Base-by-base conservation (phyloP, 2,113 vertebrate genomes). In the Origma solitaria region DNA sequence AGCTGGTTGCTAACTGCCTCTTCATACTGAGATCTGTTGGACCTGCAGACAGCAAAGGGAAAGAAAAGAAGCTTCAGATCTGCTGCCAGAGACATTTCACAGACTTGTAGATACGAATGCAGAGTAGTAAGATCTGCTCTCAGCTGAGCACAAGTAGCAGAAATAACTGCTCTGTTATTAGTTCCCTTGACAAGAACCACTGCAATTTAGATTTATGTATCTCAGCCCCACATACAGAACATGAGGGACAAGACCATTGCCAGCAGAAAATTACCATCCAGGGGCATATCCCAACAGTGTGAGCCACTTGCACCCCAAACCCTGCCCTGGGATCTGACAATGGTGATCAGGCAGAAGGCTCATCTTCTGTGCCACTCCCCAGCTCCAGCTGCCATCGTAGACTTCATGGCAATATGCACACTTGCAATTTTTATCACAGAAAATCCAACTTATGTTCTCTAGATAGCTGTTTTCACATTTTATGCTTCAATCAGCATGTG, bases 1-100 rank as follows among this genome's bases (percentile, higher is more conserved):
- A 99, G 97, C 98, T 99, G 50, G 98, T 98, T 16, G 98, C 98
- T 97, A 99, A 95, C 93, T 98, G 98, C 88, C 99, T 98, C 98
- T 99, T 99, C 99, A 99, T 99, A 97, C 99, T 99, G 97, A 99
- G 98, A 98, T 99, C 99, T 65, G 99, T 99, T 81, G 99, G 99
- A 97, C 99, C 99, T 99, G 97, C 83, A 40, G 82, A 92, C 51
- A 49, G 84, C 35, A 88, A 96, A 88, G 21, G 54, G 23, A 88
- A 81, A 76, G 61, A 40, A 72, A 54, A 86, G 64, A 84, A 82
- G 54, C 45, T 84, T 97, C 75, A 97, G 33, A 49, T 33, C 28
- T 0, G 1, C 62, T 77, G 65, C 31, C 61, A 69, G 57, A 65
- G 56, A 84, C 0, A 0, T 58, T 83, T 92, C 47, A 31, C 47